Evolutionary conservation across 1,140 invertebrate genomes (phyloP), one percentile per base, ranked within the genome.

Genomic region (Holcopasites calliopsidis): DNA sequence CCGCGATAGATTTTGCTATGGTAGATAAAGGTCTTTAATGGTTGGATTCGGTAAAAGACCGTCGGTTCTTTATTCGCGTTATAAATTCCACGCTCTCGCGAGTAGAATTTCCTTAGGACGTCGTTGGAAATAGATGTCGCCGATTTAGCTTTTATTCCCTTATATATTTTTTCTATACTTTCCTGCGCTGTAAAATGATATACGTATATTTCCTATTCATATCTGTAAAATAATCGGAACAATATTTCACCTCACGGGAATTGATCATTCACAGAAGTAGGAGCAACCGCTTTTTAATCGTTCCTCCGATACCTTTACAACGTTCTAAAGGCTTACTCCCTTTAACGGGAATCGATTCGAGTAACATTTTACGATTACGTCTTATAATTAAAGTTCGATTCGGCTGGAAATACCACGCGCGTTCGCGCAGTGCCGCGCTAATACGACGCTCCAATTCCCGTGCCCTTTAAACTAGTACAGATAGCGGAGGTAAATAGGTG

Each of bases 11-110:
- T 82, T 80, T 69, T 31, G 66, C 42, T 72, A 62, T 60, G 21
- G 61, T 55, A 76, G 65, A 82, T 64, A 79, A 73, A 72, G 73
- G 62, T 73, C 69, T 75, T 69, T 82, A 77, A 77, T 66, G 79
- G 66, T 10, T 44, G 68, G 52, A 68, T 62, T 62, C 68, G 78
- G 81, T 80, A 78, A 82, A 82, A 80, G 73, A 23, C 60, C 35
- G 64, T 72, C 49, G 33, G 60, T 44, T 81, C 61, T 75, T n/a
- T 62, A 76, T 68, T 61, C 44, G 47, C 60, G 7, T 68, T 49
- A 68, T 80, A 80, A 80, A 80, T 80, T 26, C 58, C 35, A 16
- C n/a, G 44, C 31, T 7, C 40, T 40, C 18, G n/a, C 44, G 58
- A 60, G 18, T 10, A 28, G 42, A 64, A 77, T 68, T 68, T 71